phyloP scores from a whole-genome alignment of 2,888 invertebrate genomes.

The Drosophila macrospina region DNA sequence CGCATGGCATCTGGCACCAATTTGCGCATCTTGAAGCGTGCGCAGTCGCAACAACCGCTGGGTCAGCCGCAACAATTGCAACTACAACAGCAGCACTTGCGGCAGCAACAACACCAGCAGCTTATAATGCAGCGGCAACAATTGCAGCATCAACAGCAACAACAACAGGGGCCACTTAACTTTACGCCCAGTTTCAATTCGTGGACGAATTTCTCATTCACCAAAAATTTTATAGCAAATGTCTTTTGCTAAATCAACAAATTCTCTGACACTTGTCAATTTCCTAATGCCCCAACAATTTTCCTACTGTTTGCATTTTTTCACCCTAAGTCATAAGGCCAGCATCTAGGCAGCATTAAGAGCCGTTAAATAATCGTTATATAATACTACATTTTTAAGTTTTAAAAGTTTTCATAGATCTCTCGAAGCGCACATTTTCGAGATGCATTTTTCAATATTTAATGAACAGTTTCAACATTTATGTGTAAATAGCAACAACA shows the following conservation, averaged over 20 bases:
- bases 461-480: conserved; percentile 38
- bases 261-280: conserved; percentile 10
- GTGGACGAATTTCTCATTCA: conserved; percentile 85
- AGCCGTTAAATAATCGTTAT: conserved; percentile 29
- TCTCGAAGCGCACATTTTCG: conserved; percentile 27
- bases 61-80: conserved; percentile 33
- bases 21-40: conserved; percentile 74
- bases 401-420: conserved; percentile 45
- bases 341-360: conserved; percentile 39
- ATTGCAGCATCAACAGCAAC: conserved; percentile 46
- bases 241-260: conserved; percentile 82
- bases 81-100: conserved; percentile 48
- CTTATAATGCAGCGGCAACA: conserved; percentile 48
- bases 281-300: neutral
- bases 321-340: conserved; percentile 29
- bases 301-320: conserved; percentile 29
- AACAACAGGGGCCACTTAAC: conserved; percentile 59
- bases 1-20: conserved; percentile 82
- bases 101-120: conserved; percentile 40
- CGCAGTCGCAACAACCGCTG: conserved; percentile 73
- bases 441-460: conserved; percentile 39
- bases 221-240: conserved; percentile 85
- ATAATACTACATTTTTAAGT: conserved; percentile 25
- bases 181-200: conserved; percentile 85
- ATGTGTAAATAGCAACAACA: conserved; percentile 48